Evolutionary conservation across 2,888 invertebrate species (phyloP), one percentile per base, ranked within the genome.

Genomic region (Ochropacha duplaris): DNA sequence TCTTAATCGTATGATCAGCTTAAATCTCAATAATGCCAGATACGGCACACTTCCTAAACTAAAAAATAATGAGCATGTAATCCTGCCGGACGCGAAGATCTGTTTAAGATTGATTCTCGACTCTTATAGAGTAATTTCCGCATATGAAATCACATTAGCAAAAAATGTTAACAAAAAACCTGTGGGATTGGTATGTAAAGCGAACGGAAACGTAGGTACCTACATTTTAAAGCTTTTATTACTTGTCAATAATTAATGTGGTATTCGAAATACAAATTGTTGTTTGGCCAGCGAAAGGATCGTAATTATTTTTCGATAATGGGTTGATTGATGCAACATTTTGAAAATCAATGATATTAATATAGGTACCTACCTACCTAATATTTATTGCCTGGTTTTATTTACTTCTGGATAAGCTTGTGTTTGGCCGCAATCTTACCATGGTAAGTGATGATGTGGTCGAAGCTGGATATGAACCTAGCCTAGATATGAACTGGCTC

Each of bases 1-100:
- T 84, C 63, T 75, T 79, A 86, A 88, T 86, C 83, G 77, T 65
- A 70, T 72, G 71, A 78, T 79, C 81, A 71, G 72, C 76, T 81
- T 82, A 78, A 80, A 80, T 83, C 77, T 73, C 77, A 77, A 79
- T 85, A 80, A 83, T 78, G 71, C 68, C 65, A 62, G 31, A 57
- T 52, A 57, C 34, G 59, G 73, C 83, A 78, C 77, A 90, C 90
- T 92, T 92, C 92, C 92, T 92, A 92, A 90, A 87, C 78, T 79
- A 72, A 75, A n/a, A 76, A 78, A 74, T 76, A 74, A 81, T 81
- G 78, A 77, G 81, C 74, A 75, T 70, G 76, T 74, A 77, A 81
- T 84, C 81, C 81, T 90, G 88, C 89, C 92, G 92, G 92, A 91
- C 89, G 82, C 76, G 54, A 58, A 71, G 65, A 57, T 64, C 65